A percentile compares a stretch with the other conserved stretches of the same genome.
These are phyloP conservation scores for Pseudomugil tenellus DNA, from an alignment of 2,797 vertebrate species.

Conservation along the genomic window DNA sequence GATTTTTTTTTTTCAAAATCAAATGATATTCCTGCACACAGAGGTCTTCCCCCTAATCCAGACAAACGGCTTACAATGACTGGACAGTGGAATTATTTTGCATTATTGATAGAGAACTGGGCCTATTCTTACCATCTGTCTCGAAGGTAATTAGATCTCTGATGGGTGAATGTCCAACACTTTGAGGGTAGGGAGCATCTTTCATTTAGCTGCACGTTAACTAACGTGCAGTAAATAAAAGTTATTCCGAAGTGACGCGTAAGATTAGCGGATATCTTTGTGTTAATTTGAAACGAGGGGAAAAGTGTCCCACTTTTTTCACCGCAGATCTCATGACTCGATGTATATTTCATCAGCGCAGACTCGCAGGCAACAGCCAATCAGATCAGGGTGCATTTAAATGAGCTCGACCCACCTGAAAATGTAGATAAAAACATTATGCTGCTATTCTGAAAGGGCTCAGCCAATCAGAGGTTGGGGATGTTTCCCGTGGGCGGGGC, in stretches of 20 bases:
- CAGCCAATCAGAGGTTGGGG: constrained; percentile 59
- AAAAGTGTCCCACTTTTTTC: constrained; percentile 53
- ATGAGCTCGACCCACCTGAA: constrained; percentile 51
- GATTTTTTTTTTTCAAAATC: not conserved
- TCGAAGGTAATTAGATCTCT: constrained; percentile 88
- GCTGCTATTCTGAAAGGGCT: not conserved
- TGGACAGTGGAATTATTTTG: constrained; percentile 90
- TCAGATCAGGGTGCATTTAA: constrained; percentile 77
- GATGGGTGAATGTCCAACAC: constrained; percentile 70
- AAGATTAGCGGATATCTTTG: not conserved
- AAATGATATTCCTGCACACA: constrained; percentile 46
- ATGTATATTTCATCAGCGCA: constrained; percentile 85
- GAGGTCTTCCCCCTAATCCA: constrained; percentile 49
- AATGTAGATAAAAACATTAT: constrained; percentile 39
- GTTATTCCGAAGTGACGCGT: not conserved
- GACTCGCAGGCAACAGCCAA: constrained; percentile 58
- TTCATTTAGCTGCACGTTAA: not conserved
- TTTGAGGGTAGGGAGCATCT: constrained; percentile 5
- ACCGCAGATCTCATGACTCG: constrained; percentile 81
- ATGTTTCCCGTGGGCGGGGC: constrained; percentile 57
- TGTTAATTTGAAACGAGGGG: constrained; percentile 8
- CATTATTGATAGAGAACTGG: constrained; percentile 92
- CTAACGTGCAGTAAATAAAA: not conserved
- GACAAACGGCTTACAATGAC: constrained; percentile 18
- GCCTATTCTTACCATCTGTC: constrained; percentile 86